Percentiles rank a stretch among this genome's conserved stretches.
These are phyloP conservation scores for Coptotermes formosanus DNA, from an alignment of 1,140 invertebrate genomes.

Conservation along the genomic window DNA sequence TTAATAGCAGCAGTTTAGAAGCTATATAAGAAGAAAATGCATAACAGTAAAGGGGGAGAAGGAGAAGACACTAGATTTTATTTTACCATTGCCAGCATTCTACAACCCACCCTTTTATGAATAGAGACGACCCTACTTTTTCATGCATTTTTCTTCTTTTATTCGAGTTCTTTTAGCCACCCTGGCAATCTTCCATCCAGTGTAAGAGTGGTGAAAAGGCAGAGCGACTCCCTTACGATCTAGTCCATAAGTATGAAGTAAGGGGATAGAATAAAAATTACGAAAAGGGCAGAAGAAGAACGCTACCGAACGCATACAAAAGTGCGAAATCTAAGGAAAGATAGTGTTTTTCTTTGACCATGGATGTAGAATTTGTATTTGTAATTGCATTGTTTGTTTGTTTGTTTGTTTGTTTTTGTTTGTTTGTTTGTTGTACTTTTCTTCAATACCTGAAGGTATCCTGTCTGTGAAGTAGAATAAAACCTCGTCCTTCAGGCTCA, in stretches of 20 bases:
- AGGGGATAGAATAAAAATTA: background rate
- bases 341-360: background rate
- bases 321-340: background rate
- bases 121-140: conserved; percentile 21
- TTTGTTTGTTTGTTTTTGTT: background rate
- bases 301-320: background rate
- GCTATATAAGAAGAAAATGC: conserved; percentile 9
- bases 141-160: conserved; percentile 9
- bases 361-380: background rate
- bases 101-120: conserved; percentile 21
- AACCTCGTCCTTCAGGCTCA: too few relatives aligned
- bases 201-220: background rate
- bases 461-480: too few relatives aligned
- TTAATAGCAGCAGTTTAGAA: conserved; percentile 19
- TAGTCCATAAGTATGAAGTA: background rate
- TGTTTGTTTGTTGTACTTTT: too few relatives aligned
- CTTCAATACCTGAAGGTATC: too few relatives aligned
- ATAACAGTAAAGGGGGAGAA: background rate
- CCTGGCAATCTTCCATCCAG: conserved; percentile 23
- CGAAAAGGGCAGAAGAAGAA: background rate
- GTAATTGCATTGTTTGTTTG: too few relatives aligned
- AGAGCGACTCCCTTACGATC: conserved; percentile 6
- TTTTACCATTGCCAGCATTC: conserved; percentile 19
- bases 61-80: conserved; percentile 24
- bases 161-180: background rate